Conservation (phyloP, 2,888 invertebrate species). For the Steinernema scapterisci region DNA sequence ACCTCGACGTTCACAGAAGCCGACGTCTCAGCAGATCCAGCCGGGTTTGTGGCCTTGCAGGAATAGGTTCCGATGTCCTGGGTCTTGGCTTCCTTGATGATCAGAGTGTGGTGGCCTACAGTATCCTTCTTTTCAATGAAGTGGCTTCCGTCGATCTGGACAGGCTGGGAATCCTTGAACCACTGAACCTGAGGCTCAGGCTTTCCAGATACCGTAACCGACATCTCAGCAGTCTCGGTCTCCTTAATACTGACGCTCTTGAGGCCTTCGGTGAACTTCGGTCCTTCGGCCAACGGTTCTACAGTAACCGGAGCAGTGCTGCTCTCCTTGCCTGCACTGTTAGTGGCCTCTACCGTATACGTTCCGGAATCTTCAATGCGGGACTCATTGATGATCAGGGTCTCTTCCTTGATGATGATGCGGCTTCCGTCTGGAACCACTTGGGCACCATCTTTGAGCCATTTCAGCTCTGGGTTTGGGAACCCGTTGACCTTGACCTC, state of each 20-base stretch:
- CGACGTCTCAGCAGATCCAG: constrained; percentile 70
- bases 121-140: constrained; percentile 80
- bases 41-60: constrained; percentile 90
- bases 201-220: constrained; percentile 46
- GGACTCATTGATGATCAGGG: constrained; percentile 48
- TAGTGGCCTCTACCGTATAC: constrained; percentile 50
- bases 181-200: constrained; percentile 48
- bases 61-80: constrained; percentile 94
- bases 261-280: constrained; percentile 46
- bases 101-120: constrained; percentile 84
- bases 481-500: constrained; percentile 84
- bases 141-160: constrained; percentile 74
- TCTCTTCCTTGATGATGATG: constrained; percentile 34
- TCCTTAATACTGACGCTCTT: constrained; percentile 42
- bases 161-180: constrained; percentile 51
- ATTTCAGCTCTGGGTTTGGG: constrained; percentile 81
- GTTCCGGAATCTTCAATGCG: constrained; percentile 47
- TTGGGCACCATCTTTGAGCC: constrained; percentile 78
- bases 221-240: constrained; percentile 46
- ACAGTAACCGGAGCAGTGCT: constrained; percentile 43
- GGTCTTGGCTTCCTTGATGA: constrained; percentile 90
- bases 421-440: constrained; percentile 69
- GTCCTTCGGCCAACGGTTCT: constrained; percentile 35
- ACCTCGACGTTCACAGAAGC: constrained; percentile 35
- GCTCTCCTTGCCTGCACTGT: constrained; percentile 50